Base-by-base conservation (phyloP, 2,888 invertebrate species). In the Lottia gigantea region DNA sequence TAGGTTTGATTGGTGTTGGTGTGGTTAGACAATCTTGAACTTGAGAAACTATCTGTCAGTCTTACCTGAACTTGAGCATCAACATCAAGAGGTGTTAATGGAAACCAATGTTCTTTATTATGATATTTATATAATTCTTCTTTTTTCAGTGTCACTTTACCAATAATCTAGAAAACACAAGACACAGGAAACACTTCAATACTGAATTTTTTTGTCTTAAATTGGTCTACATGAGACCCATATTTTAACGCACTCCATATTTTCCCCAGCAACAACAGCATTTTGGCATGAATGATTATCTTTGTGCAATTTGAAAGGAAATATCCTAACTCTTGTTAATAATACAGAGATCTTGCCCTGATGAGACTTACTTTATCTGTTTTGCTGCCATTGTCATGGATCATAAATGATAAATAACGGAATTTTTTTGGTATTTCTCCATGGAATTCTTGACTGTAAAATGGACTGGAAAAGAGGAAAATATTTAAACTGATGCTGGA, bases 41-140 rank as follows among this genome's bases (percentile, higher is more conserved):
- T n/a, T n/a, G n/a, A n/a, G n/a, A n/a, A n/a, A n/a, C n/a, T n/a
- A n/a, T n/a, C n/a, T n/a, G n/a, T n/a, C n/a, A n/a, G n/a, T n/a
- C n/a, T 71, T 69, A 83, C 83, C 81, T 82, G 81, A 1, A 83
- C 96, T 90, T 96, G 96, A 0, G 95, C 94, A 88, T 95, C 95
- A 2, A 94, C 94, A 89, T 96, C 95, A 40, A 95, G 76, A 94
- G 46, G 94, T 93, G 82, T 93, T 91, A 88, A 95, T 90, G 67
- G 94, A 92, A 96, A 96, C 96, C 96, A 96, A 87, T 95, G 94
- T 89, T 96, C 96, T 86, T 95, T 95, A 87, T 95, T 94, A 89
- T 95, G 95, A 89, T 95, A 95, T 78, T 92, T 92, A 83, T 94
- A 93, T 79, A 96, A 90, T 84, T 96, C 95, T 87, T 95, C 95